Evolutionary conservation across 2,797 vertebrate genomes (phyloP), one percentile per base, ranked within the genome.

Genomic region (Eremophila alpestris): DNA sequence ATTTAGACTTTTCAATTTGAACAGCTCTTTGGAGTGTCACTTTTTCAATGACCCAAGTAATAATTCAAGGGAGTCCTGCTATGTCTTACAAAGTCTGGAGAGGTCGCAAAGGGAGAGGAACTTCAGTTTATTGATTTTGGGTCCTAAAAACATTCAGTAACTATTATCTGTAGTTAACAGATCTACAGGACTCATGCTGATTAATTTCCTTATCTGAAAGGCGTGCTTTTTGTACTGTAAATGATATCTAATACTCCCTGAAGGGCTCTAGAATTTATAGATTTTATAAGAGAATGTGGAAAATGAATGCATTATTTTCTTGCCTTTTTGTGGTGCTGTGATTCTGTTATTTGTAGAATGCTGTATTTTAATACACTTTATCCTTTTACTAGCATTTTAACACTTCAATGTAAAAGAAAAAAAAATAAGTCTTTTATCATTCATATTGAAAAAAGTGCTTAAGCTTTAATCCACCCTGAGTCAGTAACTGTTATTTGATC

Each of bases 341-440:
- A 46, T 60, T 85, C 54, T 77, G 29, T 83, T 96, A 94, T 95
- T 94, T 83, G 60, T 43, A 79, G 52, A 94, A 89, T 68, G 16
- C 65, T 78, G 70, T 46, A 79, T 96, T 97, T 94, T 84, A 94
- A 93, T 92, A 78, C 27, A 94, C 76, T 95, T 96, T 69, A 60
- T 69, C 52, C 52, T 78, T 91, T 95, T 92, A 93, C 55, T 71
- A 95, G 54, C 55, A 84, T 88, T 96, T 94, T 91, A 89, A 74
- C 54, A 58, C 89, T 95, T 86, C 62, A 81, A 16, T 81, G 49
- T 62, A 55, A 83, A 84, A 90, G 41, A 45, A 83, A 68, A 87
- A 75, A 46, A 41, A 41, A 14, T 6, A 1, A 75, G 9, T 20
- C 21, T 92, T 95, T 88, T 87, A 82, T 94, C 67, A 75, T 82